Evolutionary conservation across 2,888 invertebrate species (phyloP).

Genomic region (Proisotoma minuta): DNA sequence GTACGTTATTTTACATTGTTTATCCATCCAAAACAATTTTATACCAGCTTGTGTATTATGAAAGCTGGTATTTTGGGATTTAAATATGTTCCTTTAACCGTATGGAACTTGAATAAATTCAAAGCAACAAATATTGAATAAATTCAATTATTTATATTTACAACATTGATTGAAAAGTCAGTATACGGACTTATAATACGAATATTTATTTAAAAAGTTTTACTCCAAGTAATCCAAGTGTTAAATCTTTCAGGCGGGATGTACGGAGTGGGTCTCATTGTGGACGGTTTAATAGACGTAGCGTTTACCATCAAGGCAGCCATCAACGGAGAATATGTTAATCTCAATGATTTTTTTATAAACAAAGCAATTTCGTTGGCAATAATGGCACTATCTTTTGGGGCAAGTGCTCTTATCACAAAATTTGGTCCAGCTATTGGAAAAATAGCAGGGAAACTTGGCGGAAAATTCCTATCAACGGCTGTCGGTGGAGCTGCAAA

Average conservation of each 20-base stretch:
- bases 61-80: no score
- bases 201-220: neutral
- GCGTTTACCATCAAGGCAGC: neutral
- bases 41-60: no score
- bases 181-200: neutral
- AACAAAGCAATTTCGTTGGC: neutral
- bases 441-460: neutral
- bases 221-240: neutral
- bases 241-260: neutral
- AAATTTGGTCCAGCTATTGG: neutral
- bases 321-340: constrained; percentile 2
- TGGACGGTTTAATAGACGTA: neutral
- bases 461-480: neutral
- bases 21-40: no score
- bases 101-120: no score
- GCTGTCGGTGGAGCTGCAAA: neutral
- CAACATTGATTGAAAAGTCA: no score
- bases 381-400: neutral
- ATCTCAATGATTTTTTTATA: neutral
- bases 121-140: no score
- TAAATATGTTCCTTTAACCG: no score
- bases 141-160: no score
- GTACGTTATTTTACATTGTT: no score
- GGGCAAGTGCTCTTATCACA: neutral
- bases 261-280: neutral